These are phyloP conservation scores for Mastomys coucha DNA, from an alignment of 2,113 vertebrate species.

Conservation along the genomic window DNA sequence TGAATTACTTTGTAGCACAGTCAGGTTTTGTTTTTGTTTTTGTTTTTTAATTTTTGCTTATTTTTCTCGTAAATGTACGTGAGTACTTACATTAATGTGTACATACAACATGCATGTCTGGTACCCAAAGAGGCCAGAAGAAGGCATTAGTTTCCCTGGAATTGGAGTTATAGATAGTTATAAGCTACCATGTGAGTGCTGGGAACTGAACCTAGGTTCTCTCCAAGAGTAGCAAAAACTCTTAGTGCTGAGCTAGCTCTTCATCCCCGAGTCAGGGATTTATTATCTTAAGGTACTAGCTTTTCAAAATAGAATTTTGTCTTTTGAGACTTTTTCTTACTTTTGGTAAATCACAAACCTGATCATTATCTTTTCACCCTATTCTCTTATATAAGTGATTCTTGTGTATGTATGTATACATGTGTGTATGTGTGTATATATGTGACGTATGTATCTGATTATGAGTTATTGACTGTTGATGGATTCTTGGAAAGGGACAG, in stretches of 20 bases:
- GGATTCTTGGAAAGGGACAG: background rate
- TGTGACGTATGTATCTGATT: background rate
- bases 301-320: conserved; percentile 54
- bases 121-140: background rate
- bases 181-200: background rate
- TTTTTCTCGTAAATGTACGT: background rate
- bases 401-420: background rate
- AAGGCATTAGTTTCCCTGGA: background rate
- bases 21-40: background rate
- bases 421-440: background rate
- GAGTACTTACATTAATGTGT: background rate
- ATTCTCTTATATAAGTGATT: background rate
- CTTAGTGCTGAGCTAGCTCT: background rate
- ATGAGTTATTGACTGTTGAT: background rate
- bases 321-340: background rate
- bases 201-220: background rate
- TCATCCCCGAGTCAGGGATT: background rate
- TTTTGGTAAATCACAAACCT: background rate
- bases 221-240: background rate
- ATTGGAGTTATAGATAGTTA: background rate
- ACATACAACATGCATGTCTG: no score
- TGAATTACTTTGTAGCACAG: background rate
- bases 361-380: background rate
- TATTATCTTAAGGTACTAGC: background rate
- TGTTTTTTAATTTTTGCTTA: background rate